A percentile compares a stretch with the other conserved stretches of the same genome.
Evolutionary conservation across 2,797 vertebrate species (phyloP).

Genomic region (Antennarius maculatus): DNA sequence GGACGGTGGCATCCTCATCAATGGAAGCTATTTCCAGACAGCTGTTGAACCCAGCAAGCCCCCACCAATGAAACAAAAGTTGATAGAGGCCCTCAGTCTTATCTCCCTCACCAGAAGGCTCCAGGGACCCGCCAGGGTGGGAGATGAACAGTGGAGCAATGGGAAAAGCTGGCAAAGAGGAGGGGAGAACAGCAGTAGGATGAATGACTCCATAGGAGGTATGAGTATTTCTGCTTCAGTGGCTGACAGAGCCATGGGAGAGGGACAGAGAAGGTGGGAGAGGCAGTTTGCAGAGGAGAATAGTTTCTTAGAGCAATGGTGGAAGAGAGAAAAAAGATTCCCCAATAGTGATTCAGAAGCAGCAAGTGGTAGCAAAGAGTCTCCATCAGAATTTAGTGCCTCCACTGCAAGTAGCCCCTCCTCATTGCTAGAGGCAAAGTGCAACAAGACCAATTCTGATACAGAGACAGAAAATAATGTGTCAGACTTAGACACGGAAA

Average conservation of each 20-base stretch:
- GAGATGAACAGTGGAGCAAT: constrained; percentile 50
- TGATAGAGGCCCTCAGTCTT: constrained; percentile 73
- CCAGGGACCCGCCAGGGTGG: constrained; percentile 65
- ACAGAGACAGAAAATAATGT: constrained; percentile 63
- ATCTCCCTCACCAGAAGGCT: constrained; percentile 78
- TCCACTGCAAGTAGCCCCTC: constrained; percentile 50
- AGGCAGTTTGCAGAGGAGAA: constrained; percentile 8
- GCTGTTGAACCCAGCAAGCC: constrained; percentile 54
- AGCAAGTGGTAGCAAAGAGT: constrained; percentile 48
- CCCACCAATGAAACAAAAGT: constrained; percentile 74
- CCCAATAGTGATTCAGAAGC: constrained; percentile 47
- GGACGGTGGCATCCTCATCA: constrained; percentile 78
- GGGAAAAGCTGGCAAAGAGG: constrained; percentile 35
- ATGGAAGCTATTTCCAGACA: constrained; percentile 85
- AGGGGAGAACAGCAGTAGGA: constrained; percentile 29
- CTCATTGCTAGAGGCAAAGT: constrained; percentile 15
- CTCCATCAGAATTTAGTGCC: constrained; percentile 37
- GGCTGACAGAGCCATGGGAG: constrained; percentile 46
- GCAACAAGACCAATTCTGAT: constrained; percentile 61
- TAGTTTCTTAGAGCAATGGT: constrained; percentile 28
- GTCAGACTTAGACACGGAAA: constrained; percentile 69
- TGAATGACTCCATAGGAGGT: constrained; percentile 57
- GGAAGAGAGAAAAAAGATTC: constrained; percentile 14
- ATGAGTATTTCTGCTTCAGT: constrained; percentile 69
- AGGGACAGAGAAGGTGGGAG: constrained; percentile 64